Evolutionary conservation across 2,113 vertebrate genomes (phyloP).

Genomic region (Rhipidura dahli): DNA sequence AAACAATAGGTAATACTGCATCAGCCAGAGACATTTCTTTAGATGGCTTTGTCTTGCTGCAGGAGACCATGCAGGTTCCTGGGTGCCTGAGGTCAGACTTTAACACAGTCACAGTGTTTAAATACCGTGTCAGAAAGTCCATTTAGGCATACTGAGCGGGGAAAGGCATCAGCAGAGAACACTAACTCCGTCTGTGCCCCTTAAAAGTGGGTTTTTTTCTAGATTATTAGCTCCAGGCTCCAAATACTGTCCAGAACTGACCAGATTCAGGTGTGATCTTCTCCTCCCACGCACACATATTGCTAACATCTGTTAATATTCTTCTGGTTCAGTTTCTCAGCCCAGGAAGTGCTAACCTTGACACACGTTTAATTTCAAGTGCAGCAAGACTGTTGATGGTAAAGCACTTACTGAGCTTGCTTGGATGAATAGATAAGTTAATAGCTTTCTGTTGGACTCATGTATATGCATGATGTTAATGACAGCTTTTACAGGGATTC

Average conservation of each 20-base stretch:
- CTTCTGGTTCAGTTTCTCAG: constrained; percentile 6
- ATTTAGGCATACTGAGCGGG: not conserved
- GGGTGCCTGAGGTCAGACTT: not conserved
- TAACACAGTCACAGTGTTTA: not conserved
- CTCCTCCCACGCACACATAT: constrained; percentile 9
- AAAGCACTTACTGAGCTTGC: constrained; percentile 39
- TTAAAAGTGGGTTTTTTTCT: not conserved
- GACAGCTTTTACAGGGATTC: constrained; percentile 43
- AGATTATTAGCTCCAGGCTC: not conserved
- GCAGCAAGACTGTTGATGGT: not conserved
- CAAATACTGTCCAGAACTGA: not conserved
- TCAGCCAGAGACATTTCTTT: not conserved
- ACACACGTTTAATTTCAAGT: constrained; percentile 30
- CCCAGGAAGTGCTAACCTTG: constrained; percentile 21
- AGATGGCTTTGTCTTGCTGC: not conserved
- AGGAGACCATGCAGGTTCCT: not conserved
- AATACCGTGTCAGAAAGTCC: not conserved
- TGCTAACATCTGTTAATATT: constrained; percentile 25
- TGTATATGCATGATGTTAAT: constrained; percentile 53
- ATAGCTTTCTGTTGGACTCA: constrained; percentile 38
- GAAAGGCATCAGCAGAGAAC: not conserved
- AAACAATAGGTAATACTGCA: not conserved
- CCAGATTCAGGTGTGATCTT: constrained; percentile 51
- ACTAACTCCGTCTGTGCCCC: not conserved
- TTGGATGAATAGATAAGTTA: constrained; percentile 24